A percentile compares a stretch with the other conserved stretches of the same genome.
Evolutionary conservation across 2,888 invertebrate species (phyloP).

Genomic region (Scaptomyza polygonia): DNA sequence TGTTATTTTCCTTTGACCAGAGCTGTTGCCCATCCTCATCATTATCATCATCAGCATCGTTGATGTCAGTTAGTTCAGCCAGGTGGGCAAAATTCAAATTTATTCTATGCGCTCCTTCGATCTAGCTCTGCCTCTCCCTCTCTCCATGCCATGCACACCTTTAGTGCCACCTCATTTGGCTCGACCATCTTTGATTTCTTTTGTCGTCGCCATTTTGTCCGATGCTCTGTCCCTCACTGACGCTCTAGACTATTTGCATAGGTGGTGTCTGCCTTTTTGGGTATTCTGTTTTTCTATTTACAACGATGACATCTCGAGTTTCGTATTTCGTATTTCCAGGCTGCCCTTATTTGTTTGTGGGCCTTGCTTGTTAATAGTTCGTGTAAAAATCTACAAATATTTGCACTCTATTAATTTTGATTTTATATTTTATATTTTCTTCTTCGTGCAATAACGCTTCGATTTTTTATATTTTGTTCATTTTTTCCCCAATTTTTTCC

Average conservation of each 20-base stretch:
- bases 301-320: slow-evolving; percentile 62
- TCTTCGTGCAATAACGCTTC: slow-evolving; percentile 68
- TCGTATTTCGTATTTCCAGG: slow-evolving; percentile 46
- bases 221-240: slow-evolving; percentile 4
- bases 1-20: slow-evolving; percentile 74
- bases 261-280: slow-evolving; percentile 41
- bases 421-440: slow-evolving; percentile 48
- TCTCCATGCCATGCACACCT: too few relatives aligned
- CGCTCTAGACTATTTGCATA: slow-evolving; percentile 63
- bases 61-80: slow-evolving; percentile 28
- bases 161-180: slow-evolving; percentile 20
- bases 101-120: slow-evolving; percentile 29
- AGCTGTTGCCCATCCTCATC: background rate
- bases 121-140: background rate
- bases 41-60: background rate
- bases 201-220: slow-evolving; percentile 47
- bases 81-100: slow-evolving; percentile 68
- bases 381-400: slow-evolving; percentile 84
- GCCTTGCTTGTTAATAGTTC: slow-evolving; percentile 82
- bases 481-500: slow-evolving; percentile 12
- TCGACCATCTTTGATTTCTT: slow-evolving; percentile 36
- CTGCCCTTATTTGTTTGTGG: slow-evolving; percentile 42
- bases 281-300: slow-evolving; percentile 14
- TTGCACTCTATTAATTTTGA: slow-evolving; percentile 82
- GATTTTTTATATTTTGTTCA: slow-evolving; percentile 59